Percentiles rank a stretch among this genome's conserved stretches.
Conservation (phyloP, 2,113 vertebrate species). For the Ciconia boyciana region DNA sequence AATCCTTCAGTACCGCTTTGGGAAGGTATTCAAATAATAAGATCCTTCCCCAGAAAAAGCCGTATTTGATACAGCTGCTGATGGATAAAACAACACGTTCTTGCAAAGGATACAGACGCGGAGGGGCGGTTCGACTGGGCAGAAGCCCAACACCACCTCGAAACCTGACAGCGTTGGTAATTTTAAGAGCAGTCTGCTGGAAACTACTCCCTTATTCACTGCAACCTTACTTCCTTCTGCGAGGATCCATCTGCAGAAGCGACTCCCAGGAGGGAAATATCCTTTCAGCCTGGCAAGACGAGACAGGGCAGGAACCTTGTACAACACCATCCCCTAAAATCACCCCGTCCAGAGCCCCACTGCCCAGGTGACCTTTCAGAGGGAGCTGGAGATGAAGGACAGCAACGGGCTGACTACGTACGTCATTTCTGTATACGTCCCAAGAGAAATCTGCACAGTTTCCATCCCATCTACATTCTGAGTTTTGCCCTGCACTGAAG, state of each 20-base stretch:
- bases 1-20: background rate
- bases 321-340: no score
- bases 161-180: background rate
- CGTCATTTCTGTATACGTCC: fast-evolving
- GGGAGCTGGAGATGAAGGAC: background rate
- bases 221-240: background rate
- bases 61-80: background rate
- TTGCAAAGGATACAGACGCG: background rate
- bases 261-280: background rate
- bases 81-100: background rate
- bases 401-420: background rate
- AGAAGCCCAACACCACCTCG: background rate
- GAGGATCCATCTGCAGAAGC: background rate
- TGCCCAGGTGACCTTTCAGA: no score
- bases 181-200: background rate
- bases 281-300: background rate
- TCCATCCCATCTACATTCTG: background rate
- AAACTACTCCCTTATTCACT: background rate
- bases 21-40: background rate
- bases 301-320: background rate
- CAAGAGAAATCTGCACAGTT: background rate
- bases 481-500: background rate
- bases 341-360: background rate
- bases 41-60: background rate
- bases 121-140: background rate